Conservation (phyloP, 2,888 invertebrate genomes). For the Bibio marci region DNA sequence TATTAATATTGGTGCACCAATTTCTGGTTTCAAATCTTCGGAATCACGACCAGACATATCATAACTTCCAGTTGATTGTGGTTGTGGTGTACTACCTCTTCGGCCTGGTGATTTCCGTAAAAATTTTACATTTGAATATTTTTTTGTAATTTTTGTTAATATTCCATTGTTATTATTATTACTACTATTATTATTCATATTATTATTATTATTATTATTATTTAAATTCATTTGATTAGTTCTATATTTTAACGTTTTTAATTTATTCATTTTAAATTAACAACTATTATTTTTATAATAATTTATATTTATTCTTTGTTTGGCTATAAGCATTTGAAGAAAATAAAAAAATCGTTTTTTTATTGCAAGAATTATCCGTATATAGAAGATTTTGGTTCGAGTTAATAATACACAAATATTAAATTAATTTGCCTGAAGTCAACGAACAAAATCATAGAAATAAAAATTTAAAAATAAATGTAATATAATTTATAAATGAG, state of each 20-base stretch:
- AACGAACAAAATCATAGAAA: too few relatives aligned
- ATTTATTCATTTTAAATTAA: conserved; percentile 12
- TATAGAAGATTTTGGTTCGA: too few relatives aligned
- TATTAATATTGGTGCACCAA: conserved; percentile 26
- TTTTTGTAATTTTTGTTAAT: conserved; percentile 23
- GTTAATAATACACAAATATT: too few relatives aligned
- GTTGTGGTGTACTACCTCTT: conserved; percentile 9
- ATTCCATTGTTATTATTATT: conserved; percentile 12
- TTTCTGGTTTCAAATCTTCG: conserved; percentile 27
- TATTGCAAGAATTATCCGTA: too few relatives aligned
- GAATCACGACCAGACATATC: conserved; percentile 25
- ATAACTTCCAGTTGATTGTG: conserved; percentile 22
- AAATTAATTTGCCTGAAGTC: too few relatives aligned
- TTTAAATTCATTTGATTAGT: conserved; percentile 7
- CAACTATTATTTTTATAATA: too few relatives aligned
- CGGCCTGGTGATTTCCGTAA: conserved; percentile 19
- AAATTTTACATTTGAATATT: conserved; percentile 25
- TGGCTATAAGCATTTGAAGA: too few relatives aligned
- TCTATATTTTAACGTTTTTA: conserved; percentile 14
- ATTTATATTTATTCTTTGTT: too few relatives aligned
- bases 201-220: conserved; percentile 7
- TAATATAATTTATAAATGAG: too few relatives aligned
- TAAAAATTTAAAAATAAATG: too few relatives aligned
- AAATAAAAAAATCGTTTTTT: too few relatives aligned
- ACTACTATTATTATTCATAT: conserved; percentile 10